Percentiles rank a stretch among this genome's conserved stretches.
phyloP scores from a whole-genome alignment of 2,888 invertebrate genomes.

The Pristionchus entomophagus region DNA sequence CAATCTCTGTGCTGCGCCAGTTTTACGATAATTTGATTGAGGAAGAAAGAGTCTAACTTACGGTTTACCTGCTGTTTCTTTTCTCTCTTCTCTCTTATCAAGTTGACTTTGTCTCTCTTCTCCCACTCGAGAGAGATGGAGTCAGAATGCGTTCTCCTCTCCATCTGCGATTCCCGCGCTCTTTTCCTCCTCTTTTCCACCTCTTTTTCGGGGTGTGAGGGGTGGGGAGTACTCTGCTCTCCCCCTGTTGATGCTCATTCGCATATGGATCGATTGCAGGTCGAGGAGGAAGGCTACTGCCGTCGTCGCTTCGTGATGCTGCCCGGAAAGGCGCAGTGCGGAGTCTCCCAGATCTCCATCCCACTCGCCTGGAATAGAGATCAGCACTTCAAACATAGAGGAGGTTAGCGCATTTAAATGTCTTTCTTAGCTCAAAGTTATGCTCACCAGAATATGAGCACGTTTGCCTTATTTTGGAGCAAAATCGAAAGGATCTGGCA shows the following conservation, averaged over 20 bases:
- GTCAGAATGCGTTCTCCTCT: no score
- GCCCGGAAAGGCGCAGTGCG: slow-evolving; percentile 57
- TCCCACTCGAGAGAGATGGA: slow-evolving; percentile 8
- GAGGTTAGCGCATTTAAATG: slow-evolving; percentile 46
- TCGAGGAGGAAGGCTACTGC: not conserved
- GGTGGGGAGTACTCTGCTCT: not conserved
- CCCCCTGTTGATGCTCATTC: not conserved
- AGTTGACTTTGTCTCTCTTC: slow-evolving; percentile 39
- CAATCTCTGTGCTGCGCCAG: not conserved
- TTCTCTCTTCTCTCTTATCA: slow-evolving; percentile 38
- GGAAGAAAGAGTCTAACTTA: not conserved
- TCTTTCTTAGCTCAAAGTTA: not conserved
- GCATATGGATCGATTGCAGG: slow-evolving; percentile 12
- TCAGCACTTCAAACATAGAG: slow-evolving; percentile 55
- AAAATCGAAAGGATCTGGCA: no score
- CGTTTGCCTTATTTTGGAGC: no score
- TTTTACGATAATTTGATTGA: not conserved
- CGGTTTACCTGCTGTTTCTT: slow-evolving; percentile 28
- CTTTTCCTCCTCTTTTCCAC: not conserved
- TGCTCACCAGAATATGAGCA: no score
- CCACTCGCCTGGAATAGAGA: slow-evolving; percentile 64
- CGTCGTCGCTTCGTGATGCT: not conserved
- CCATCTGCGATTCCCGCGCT: not conserved
- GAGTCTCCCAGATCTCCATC: slow-evolving; percentile 62
- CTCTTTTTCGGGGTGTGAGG: not conserved